Base-by-base conservation (phyloP, 53 echinoderm and acorn worm species). In the Holothuria scabra region DNA sequence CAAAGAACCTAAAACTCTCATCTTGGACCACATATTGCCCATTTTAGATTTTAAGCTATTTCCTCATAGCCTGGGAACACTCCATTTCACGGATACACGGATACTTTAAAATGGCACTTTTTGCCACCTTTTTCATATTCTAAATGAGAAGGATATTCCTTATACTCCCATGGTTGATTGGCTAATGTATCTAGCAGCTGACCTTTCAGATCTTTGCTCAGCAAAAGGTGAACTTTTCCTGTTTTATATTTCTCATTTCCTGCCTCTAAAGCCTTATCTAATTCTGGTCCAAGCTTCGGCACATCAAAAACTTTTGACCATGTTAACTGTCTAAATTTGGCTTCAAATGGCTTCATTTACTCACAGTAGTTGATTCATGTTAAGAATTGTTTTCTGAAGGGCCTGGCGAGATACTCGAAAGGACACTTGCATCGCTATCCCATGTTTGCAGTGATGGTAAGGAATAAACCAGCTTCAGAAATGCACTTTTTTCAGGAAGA, bases 1-100 rank as follows among this genome's bases (percentile, higher is more conserved):
- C 20, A 56, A 12, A n/a, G 46, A 76, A 76, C 21, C 76, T 28
- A 76, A 48, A 4, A 44, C 44, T 16, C 74, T 13, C 76, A 46
- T 76, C 56, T 76, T 64, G 12, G 76, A 44, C 13, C 26, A 3
- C 56, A 46, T 76, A 7, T 56, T 76, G 11, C 76, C 76, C 76
- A 76, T 76, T 76, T 76, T 76, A 12, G n/a, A 76, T 23, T 76
- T 56, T 8, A 55, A 12, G 23, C 76, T 76, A 46, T 76, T 76
- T 1, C 56, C 7, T 76, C 76, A 76, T 13, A 76, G 1, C 28
- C 56, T 44, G 76, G 56, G 52, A 0, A 21, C 21, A 52, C 23
- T 28, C 56, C 25, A 25, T 56, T 48, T 76, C 56, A 23, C 26
- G 23, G 10, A 76, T 56, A 46, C 75, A 75, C 8, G 4, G 75